A percentile compares a stretch with the other conserved stretches of the same genome.
Conservation (phyloP, 2,113 vertebrate genomes). For the Sprattus sprattus region DNA sequence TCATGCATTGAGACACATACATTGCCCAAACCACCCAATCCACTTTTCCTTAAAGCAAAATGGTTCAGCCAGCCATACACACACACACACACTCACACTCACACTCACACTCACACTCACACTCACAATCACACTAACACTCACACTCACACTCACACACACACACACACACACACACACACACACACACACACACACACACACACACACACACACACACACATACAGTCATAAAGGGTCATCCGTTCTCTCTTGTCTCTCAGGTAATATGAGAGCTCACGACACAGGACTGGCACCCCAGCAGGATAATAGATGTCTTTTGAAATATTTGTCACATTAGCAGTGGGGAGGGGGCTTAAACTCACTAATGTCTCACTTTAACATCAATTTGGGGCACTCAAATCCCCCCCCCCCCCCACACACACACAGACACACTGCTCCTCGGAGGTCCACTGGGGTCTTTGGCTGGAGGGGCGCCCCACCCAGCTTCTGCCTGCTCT, state of each 20-base stretch:
- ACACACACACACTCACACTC: neutral
- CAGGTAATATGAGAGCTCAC: neutral
- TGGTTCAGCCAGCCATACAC: neutral
- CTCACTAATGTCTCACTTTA: slow-evolving; percentile 63
- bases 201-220: slow-evolving; percentile 4
- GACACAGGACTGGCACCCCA: neutral
- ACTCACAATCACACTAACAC: neutral
- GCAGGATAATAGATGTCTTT: neutral
- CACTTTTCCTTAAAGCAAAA: neutral
- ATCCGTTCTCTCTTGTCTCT: neutral
- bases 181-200: neutral
- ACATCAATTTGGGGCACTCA: slow-evolving; percentile 57
- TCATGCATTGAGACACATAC: neutral
- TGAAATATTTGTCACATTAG: slow-evolving; percentile 37
- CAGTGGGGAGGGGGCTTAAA: slow-evolving; percentile 48
- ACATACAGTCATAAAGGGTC: neutral
- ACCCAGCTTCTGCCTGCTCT: neutral
- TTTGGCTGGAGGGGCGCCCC: neutral
- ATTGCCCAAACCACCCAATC: neutral
- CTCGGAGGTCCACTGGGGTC: neutral
- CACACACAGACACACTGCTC: neutral
- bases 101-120: neutral
- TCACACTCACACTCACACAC: neutral
- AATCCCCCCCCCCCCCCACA: slow-evolving; percentile 52
- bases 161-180: neutral